A percentile compares a stretch with the other conserved stretches of the same genome.
These are phyloP conservation scores for Sorex araneus DNA, from an alignment of 2,113 vertebrate genomes.

Conservation along the genomic window DNA sequence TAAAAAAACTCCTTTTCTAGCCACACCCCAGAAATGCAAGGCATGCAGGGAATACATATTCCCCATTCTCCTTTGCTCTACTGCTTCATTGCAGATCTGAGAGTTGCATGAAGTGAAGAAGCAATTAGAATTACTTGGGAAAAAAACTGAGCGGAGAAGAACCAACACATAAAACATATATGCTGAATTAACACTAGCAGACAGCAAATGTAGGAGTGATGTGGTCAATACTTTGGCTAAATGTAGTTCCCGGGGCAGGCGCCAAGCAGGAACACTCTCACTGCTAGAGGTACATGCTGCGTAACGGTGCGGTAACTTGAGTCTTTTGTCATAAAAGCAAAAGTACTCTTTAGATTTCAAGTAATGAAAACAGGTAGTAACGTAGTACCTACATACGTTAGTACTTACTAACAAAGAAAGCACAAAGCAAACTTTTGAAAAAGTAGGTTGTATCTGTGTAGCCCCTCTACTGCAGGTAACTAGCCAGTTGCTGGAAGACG, in stretches of 20 bases:
- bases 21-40: conserved; percentile 37
- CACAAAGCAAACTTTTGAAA: not conserved
- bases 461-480: not conserved
- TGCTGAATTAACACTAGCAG: not conserved
- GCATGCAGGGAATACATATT: conserved; percentile 3
- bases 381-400: not conserved
- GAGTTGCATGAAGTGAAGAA: not conserved
- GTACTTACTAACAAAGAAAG: not conserved
- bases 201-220: not conserved
- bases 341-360: not conserved
- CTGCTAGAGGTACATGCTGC: not conserved
- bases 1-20: not conserved
- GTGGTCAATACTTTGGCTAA: not conserved
- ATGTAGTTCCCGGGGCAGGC: not conserved
- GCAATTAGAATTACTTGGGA: not conserved
- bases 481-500: not conserved
- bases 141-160: not conserved
- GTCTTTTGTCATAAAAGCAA: not conserved
- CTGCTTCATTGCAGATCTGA: too few species aligned
- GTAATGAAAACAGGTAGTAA: not conserved
- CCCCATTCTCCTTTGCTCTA: not conserved
- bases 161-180: not conserved
- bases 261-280: not conserved
- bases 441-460: not conserved
- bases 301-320: too few species aligned